phyloP scores from a whole-genome alignment of 64 coral and sea anemone species.

The Montipora sp. region DNA sequence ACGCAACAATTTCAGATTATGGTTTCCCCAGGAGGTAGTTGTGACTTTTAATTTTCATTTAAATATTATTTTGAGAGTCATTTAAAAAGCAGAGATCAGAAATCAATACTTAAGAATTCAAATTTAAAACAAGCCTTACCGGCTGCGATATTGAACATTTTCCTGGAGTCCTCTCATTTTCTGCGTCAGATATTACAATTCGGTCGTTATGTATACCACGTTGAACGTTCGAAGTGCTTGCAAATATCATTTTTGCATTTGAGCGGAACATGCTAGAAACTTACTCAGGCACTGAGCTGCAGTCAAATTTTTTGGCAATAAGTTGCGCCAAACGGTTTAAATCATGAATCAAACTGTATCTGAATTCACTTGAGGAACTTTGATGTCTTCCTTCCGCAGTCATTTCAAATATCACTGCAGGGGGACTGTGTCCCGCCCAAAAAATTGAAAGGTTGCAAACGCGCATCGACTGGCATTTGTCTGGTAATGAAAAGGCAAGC shows the following conservation, averaged over 20 bases:
- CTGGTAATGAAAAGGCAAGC: neutral
- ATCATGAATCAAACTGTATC: neutral
- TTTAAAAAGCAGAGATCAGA: neutral
- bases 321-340: neutral
- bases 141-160: constrained; percentile 15
- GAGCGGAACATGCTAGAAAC: neutral
- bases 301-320: neutral
- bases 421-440: neutral
- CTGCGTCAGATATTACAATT: neutral
- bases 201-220: neutral
- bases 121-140: neutral
- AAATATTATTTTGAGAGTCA: neutral
- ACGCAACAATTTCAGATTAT: neutral
- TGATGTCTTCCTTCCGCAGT: neutral
- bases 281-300: neutral
- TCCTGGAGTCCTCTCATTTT: neutral
- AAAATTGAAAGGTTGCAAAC: neutral
- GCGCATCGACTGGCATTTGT: neutral
- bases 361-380: neutral
- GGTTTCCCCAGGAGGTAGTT: neutral
- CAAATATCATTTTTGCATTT: neutral
- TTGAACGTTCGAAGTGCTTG: neutral
- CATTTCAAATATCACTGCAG: neutral
- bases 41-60: neutral
- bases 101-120: neutral